Evolutionary conservation across 2,888 invertebrate species (phyloP).

Genomic region (Drosophila anomelani): DNA sequence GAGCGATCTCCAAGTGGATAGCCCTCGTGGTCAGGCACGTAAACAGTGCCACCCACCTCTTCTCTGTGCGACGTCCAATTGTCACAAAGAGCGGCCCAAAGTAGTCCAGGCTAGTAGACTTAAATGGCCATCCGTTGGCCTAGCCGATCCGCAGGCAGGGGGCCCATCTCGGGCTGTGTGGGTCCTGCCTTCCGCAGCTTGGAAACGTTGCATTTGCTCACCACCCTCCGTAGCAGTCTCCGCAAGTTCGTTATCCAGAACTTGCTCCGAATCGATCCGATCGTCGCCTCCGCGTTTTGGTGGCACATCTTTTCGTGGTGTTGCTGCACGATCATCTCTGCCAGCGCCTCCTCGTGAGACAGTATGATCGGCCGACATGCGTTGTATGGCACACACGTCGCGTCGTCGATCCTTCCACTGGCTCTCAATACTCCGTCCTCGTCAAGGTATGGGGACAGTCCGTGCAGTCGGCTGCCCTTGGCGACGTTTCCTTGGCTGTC

Average conservation of each 20-base stretch:
- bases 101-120: too few species aligned
- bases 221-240: neutral
- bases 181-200: neutral
- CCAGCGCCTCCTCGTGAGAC: too few species aligned
- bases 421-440: neutral
- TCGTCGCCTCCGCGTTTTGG: slow-evolving; percentile 3
- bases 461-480: neutral
- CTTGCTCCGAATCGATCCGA: neutral
- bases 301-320: slow-evolving; percentile 16
- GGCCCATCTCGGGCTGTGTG: neutral
- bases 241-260: slow-evolving; percentile 1
- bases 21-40: too few species aligned
- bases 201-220: neutral
- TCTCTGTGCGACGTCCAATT: too few species aligned
- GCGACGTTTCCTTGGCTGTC: neutral
- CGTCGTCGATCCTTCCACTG: too few species aligned
- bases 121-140: slow-evolving; percentile 38
- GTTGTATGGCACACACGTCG: too few species aligned
- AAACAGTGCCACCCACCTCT: too few species aligned
- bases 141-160: neutral
- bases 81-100: too few species aligned
- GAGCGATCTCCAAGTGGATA: too few species aligned
- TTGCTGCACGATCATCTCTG: too few species aligned
- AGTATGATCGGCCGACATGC: too few species aligned
- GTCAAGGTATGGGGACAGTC: neutral